Evolutionary conservation across 1,140 invertebrate species (phyloP).

Genomic region (Lethrus apterus): DNA sequence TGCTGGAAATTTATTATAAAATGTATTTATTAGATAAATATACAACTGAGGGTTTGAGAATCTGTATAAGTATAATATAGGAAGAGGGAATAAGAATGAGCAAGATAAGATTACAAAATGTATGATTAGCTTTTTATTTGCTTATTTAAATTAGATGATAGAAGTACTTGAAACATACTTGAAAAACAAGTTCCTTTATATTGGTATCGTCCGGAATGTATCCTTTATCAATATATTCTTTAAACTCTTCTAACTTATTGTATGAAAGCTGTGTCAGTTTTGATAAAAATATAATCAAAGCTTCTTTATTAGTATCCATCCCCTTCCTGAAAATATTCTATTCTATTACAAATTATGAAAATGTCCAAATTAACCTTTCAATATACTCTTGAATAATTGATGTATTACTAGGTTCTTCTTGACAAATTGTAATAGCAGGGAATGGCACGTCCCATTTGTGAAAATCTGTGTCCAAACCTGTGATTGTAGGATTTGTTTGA

Average conservation of each 20-base stretch:
- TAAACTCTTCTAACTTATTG: conserved; percentile 30
- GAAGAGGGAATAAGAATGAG: no score
- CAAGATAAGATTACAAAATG: no score
- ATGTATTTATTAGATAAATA: no score
- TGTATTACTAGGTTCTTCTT: conserved; percentile 41
- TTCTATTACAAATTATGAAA: not conserved
- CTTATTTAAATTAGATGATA: no score
- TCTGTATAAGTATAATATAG: no score
- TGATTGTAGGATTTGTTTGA: conserved; percentile 72
- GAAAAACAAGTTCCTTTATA: conserved; percentile 1
- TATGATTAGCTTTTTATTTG: no score
- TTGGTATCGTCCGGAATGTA: conserved; percentile 25
- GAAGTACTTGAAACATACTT: conserved; percentile 4
- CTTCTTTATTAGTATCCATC: conserved; percentile 4
- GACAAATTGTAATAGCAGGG: conserved; percentile 58
- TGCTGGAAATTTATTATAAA: no score
- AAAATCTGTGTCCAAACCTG: conserved; percentile 63
- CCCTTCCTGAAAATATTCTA: conserved; percentile 1
- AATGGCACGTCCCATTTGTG: conserved; percentile 67
- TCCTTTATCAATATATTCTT: not conserved
- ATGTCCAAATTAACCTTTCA: conserved; percentile 17
- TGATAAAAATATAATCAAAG: conserved; percentile 31
- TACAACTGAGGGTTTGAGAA: no score
- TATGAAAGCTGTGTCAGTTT: conserved; percentile 38
- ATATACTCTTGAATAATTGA: conserved; percentile 41